Evolutionary conservation across 2,113 vertebrate species (phyloP).

Genomic region (Formicarius rufipectus): DNA sequence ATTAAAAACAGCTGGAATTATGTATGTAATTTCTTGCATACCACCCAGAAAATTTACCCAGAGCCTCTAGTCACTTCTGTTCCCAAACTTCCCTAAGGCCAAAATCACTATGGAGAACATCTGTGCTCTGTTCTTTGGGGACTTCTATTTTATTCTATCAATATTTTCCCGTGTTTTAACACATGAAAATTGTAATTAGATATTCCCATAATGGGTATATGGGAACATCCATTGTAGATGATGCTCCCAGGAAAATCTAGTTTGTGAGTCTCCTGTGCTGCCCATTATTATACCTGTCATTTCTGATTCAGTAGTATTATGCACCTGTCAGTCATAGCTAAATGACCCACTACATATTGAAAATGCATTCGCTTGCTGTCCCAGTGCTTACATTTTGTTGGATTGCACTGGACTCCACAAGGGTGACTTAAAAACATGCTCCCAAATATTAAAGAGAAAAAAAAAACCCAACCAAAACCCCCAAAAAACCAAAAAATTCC

Average conservation of each 20-base stretch:
- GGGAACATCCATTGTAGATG: neutral
- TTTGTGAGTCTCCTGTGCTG: constrained; percentile 1
- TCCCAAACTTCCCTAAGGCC: constrained; percentile 48
- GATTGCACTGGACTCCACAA: neutral
- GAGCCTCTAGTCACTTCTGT: constrained; percentile 32
- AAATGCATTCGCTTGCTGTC: neutral
- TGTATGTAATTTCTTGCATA: neutral
- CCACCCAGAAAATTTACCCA: constrained; percentile 32
- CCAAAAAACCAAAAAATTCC: neutral
- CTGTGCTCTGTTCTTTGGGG: constrained; percentile 23
- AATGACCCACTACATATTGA: neutral
- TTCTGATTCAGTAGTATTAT: constrained; percentile 43
- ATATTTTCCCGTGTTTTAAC: constrained; percentile 31
- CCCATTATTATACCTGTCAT: constrained; percentile 4
- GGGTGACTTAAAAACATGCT: neutral
- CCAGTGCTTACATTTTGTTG: neutral
- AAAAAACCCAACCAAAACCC: no score
- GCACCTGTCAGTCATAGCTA: constrained; percentile 29
- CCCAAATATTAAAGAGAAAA: neutral
- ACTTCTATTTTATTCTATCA: constrained; percentile 54
- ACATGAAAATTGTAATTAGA: constrained; percentile 50
- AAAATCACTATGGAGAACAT: constrained; percentile 53
- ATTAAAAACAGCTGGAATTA: constrained; percentile 52
- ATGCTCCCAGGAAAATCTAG: constrained; percentile 19
- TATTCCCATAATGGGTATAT: constrained; percentile 20